Evolutionary conservation across 2,888 invertebrate genomes (phyloP), one percentile per base, ranked within the genome.

Genomic region (Dryocosmus kuriphilus): DNA sequence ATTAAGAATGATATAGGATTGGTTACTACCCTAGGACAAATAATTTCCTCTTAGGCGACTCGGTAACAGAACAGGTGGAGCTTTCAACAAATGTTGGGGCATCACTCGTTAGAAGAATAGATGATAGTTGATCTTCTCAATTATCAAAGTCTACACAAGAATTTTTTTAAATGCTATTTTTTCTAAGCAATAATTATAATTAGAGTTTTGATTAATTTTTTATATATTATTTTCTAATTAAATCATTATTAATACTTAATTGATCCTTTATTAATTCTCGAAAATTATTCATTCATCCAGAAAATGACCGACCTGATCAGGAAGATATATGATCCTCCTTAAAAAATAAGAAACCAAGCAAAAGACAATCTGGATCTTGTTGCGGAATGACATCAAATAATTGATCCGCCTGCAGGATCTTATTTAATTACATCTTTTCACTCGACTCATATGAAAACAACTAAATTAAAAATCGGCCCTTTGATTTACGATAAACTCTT

Each of bases 401-500:
- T 67, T 46, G 46, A 67, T 67, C 3, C 27, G 41, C 41, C 67
- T 24, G 41, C 24, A 41, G 41, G 67, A 27, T 67, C 27, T 67
- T 41, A 67, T 67, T 67, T 67, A 67, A 67, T 67, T 67, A 41
- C 67, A 67, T 67, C 46, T 67, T 67, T 67, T 67, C 67, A 46
- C 67, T 27, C 4, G 41, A 27, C 67, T 67, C 67, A 27, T 7
- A 46, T 41, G 67, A 67, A 67, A 67, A 67, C 67, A 67, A 67
- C 67, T 67, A 38, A 67, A 67, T 67, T 67, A 67, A 67, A 67
- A 67, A 67, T 67, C 67, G 41, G 67, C 67, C 46, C 27, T 67
- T 46, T 67, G 67, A 67, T 67, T 46, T 67, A 67, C 46, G 67
- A 67, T 67, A 67, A 67, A 14, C 27, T 67, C 41, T 67, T 67